Conservation (phyloP, 2,113 vertebrate genomes). For the Condylura cristata region DNA sequence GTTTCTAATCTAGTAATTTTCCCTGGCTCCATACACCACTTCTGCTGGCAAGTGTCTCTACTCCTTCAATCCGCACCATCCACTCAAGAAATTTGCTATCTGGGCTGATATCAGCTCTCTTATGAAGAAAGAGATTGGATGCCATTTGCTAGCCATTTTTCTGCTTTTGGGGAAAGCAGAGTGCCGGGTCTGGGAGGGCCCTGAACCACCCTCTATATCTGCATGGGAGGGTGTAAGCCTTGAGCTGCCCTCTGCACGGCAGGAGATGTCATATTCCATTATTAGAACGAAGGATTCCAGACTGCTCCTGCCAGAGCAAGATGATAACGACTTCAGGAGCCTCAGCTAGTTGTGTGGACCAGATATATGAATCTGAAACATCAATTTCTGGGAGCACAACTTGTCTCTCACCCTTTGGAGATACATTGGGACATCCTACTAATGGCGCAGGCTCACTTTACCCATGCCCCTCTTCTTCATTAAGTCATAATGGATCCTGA, state of each 20-base stretch:
- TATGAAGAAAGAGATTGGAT: neutral
- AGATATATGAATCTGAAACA: neutral
- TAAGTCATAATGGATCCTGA: neutral
- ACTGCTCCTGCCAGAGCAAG: neutral
- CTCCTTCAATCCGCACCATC: neutral
- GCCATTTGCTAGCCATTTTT: neutral
- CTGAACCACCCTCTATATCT: neutral
- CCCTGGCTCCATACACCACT: neutral
- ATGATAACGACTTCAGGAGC: neutral
- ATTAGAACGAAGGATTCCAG: neutral
- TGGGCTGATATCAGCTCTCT: neutral
- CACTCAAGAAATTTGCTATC: neutral
- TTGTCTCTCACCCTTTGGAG: neutral
- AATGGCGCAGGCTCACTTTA: neutral
- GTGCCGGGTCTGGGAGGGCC: neutral
- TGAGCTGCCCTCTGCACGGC: neutral
- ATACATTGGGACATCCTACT: rapidly evolving
- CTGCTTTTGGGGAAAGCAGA: neutral
- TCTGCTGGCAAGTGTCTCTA: neutral
- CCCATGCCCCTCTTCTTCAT: neutral
- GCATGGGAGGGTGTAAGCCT: neutral
- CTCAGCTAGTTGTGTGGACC: neutral
- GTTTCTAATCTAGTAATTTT: neutral
- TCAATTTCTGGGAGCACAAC: neutral
- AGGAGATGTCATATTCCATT: neutral